These are phyloP conservation scores for Abrostola triplasia DNA, from an alignment of 2,888 invertebrate species.

Conservation along the genomic window DNA sequence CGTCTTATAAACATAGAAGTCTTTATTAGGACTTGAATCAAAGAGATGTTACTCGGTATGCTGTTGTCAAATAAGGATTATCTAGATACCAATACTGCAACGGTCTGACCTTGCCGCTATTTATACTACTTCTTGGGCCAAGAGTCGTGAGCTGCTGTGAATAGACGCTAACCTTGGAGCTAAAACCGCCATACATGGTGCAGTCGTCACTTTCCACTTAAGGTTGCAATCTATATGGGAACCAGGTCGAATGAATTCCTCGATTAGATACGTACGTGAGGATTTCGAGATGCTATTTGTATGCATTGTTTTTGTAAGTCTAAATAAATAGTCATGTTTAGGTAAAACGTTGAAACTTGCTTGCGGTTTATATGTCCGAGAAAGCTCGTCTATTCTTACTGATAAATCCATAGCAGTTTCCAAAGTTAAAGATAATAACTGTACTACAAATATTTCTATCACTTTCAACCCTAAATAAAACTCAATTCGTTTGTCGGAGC, in stretches of 20 bases:
- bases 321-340: background rate
- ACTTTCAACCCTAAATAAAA: slow-evolving; percentile 9
- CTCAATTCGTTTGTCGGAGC: slow-evolving; percentile 9
- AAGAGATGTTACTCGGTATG: slow-evolving; percentile 36
- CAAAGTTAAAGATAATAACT: too few species aligned
- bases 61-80: slow-evolving; percentile 55
- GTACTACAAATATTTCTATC: background rate
- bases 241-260: slow-evolving; percentile 47
- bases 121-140: slow-evolving; percentile 69
- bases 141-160: slow-evolving; percentile 68
- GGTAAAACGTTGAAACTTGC: too few species aligned
- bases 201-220: slow-evolving; percentile 52
- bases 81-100: slow-evolving; percentile 52
- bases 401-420: background rate
- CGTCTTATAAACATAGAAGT: background rate
- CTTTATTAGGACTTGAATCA: slow-evolving; percentile 14
- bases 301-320: background rate
- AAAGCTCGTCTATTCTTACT: background rate
- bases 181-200: slow-evolving; percentile 65
- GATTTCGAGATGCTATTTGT: background rate
- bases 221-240: slow-evolving; percentile 44
- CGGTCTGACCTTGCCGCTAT: slow-evolving; percentile 77
- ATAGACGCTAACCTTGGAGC: slow-evolving; percentile 62
- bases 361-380: too few species aligned
- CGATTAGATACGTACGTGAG: slow-evolving; percentile 34